Conservation (phyloP, 2,113 vertebrate species). For the Micromys minutus region DNA sequence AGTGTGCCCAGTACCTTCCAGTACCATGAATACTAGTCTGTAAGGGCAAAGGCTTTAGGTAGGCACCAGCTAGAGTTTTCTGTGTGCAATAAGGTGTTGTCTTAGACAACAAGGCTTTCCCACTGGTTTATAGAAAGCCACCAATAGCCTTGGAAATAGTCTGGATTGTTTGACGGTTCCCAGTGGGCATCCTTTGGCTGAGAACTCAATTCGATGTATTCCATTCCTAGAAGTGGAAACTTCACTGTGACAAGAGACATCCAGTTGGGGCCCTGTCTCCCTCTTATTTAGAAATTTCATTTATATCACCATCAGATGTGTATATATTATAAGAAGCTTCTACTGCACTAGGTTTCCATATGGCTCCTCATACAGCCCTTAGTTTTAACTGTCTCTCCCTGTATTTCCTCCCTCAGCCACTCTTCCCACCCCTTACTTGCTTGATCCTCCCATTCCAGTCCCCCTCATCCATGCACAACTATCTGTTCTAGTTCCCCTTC, state of each 20-base stretch:
- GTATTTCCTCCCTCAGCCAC: not conserved
- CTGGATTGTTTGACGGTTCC: not conserved
- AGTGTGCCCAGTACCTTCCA: not conserved
- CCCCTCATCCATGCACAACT: not conserved
- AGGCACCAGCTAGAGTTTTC: not conserved
- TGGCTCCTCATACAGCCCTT: no score
- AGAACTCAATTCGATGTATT: not conserved
- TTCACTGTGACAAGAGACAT: not conserved
- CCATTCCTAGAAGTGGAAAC: not conserved
- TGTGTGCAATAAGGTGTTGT: not conserved
- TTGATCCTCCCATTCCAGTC: not conserved
- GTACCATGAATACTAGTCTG: not conserved
- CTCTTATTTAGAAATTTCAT: not conserved
- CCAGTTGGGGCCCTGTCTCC: not conserved
- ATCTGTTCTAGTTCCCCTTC: not conserved
- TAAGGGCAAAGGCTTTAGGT: not conserved
- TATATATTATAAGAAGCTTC: not conserved
- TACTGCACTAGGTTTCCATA: not conserved
- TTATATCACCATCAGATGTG: not conserved
- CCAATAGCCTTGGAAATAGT: not conserved
- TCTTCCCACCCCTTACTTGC: not conserved
- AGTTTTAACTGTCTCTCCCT: not conserved
- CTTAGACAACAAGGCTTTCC: not conserved
- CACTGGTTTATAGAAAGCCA: not conserved
- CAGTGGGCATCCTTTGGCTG: not conserved